These are phyloP conservation scores for Eclectus roratus DNA, from an alignment of 2,113 vertebrate genomes.

Conservation along the genomic window DNA sequence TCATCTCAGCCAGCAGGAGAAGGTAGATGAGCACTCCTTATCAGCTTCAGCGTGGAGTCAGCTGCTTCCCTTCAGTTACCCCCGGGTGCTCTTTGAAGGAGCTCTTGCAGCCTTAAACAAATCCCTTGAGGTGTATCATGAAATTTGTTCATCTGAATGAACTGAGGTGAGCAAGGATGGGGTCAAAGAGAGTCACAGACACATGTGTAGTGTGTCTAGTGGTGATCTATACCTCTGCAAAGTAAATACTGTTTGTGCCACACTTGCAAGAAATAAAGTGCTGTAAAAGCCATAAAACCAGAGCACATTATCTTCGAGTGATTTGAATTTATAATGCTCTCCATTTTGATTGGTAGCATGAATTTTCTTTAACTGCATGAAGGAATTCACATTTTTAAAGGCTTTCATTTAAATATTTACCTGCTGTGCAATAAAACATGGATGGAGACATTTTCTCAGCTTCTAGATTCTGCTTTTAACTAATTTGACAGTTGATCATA, in stretches of 20 bases:
- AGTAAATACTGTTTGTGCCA: background rate
- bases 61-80: background rate
- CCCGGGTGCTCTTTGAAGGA: background rate
- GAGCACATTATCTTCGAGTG: background rate
- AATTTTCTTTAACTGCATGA: background rate
- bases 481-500: background rate
- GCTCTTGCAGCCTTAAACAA: background rate
- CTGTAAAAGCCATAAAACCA: background rate
- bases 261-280: background rate
- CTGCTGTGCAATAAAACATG: background rate
- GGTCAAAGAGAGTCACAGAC: background rate
- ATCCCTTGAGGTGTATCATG: background rate
- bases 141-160: background rate
- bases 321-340: background rate
- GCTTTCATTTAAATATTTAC: conserved; percentile 5
- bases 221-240: background rate
- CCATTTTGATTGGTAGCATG: background rate
- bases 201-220: background rate
- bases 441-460: background rate
- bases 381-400: background rate
- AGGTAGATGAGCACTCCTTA: background rate
- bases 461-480: conserved; percentile 1
- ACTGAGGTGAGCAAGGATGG: background rate
- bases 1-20: background rate
- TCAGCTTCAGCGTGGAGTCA: background rate